Conservation (phyloP, 2,113 vertebrate genomes). For the Rostratula benghalensis region DNA sequence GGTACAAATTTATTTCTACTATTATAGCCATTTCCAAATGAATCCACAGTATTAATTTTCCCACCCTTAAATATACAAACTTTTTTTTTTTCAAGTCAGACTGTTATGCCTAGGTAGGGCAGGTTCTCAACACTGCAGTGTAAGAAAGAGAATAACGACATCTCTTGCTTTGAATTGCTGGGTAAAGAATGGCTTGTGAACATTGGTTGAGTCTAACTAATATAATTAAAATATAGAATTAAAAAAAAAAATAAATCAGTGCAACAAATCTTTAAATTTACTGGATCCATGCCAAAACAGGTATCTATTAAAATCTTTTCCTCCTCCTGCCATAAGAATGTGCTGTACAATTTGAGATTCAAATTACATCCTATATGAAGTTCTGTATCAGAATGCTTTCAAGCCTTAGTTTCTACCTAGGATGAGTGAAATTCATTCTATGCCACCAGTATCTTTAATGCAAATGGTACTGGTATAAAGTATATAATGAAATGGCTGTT, state of each 20-base stretch:
- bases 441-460: not conserved
- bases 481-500: not conserved
- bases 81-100: not conserved
- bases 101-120: not conserved
- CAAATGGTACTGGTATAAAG: not conserved
- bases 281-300: not conserved
- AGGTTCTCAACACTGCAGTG: not conserved
- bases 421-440: not conserved
- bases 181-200: not conserved
- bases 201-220: not conserved
- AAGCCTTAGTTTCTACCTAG: not conserved
- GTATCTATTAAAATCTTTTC: not conserved
- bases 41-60: not conserved
- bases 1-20: not conserved
- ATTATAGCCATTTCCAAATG: not conserved
- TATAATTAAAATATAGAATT: not conserved
- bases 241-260: not conserved
- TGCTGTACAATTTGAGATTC: not conserved
- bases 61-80: not conserved
- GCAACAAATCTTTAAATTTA: not conserved
- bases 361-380: not conserved
- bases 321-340: not conserved
- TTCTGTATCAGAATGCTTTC: not conserved
- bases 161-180: not conserved
- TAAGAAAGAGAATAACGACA: not conserved